Conservation (phyloP, 2,113 vertebrate species). For the Gasterosteus nipponicus region DNA sequence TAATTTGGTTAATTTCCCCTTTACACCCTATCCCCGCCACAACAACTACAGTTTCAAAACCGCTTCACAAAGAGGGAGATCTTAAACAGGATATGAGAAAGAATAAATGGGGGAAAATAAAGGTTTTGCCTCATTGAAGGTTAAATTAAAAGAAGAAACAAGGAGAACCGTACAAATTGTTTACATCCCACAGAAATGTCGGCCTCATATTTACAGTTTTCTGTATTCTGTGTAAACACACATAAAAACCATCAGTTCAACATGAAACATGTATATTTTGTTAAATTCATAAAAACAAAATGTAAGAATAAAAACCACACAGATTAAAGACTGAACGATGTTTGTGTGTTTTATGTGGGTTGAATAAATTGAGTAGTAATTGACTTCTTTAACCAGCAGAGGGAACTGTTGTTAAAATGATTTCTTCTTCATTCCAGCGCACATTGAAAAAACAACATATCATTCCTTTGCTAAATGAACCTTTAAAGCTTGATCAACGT, state of each 20-base stretch:
- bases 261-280: not conserved
- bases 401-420: conserved; percentile 24
- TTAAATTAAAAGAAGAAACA: too few species aligned
- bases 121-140: too few species aligned
- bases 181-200: too few species aligned
- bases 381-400: conserved; percentile 33
- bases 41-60: too few species aligned
- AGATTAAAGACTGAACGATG: not conserved
- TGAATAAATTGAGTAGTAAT: not conserved
- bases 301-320: not conserved
- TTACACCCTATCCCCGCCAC: too few species aligned
- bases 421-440: not conserved
- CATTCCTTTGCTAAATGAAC: not conserved
- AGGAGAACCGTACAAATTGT: too few species aligned
- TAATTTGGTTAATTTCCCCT: too few species aligned
- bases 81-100: too few species aligned
- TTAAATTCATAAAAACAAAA: too few species aligned
- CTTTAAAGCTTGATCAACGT: not conserved
- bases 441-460: not conserved
- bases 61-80: too few species aligned
- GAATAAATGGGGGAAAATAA: too few species aligned
- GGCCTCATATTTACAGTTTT: too few species aligned
- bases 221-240: not conserved
- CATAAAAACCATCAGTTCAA: not conserved
- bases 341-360: not conserved